Evolutionary conservation across 2,888 invertebrate species (phyloP).

Genomic region (Ennomos erosarius): DNA sequence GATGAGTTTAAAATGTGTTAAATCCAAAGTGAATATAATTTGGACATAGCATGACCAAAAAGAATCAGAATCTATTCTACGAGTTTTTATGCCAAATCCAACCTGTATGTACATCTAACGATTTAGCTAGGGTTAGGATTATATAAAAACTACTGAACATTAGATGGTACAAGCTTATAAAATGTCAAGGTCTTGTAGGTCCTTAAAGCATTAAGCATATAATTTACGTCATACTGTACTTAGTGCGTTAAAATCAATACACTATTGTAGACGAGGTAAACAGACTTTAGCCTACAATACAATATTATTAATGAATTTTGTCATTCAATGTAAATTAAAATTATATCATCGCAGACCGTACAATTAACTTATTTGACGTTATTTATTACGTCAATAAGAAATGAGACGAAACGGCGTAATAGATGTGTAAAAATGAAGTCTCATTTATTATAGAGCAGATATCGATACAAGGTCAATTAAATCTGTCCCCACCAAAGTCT

Average conservation of each 20-base stretch:
- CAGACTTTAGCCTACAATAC: conserved; percentile 1
- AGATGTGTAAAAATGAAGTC: no score
- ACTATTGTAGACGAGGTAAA: conserved; percentile 7
- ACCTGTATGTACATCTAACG: no score
- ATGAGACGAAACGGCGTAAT: no score
- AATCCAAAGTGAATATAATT: not conserved
- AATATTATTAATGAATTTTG: no score
- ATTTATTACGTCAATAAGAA: no score
- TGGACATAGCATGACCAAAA: conserved; percentile 6
- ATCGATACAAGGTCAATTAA: no score
- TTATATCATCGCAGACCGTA: no score
- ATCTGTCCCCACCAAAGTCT: no score
- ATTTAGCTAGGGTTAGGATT: conserved; percentile 31
- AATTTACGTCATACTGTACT: conserved; percentile 13
- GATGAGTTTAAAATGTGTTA: no score
- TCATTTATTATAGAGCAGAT: no score
- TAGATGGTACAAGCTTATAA: conserved; percentile 22
- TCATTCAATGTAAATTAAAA: no score
- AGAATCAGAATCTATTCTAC: conserved; percentile 19
- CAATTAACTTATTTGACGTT: no score
- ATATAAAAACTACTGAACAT: conserved; percentile 19
- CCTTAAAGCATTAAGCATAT: conserved; percentile 3
- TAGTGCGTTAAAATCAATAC: conserved; percentile 24
- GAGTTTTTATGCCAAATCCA: conserved; percentile 27
- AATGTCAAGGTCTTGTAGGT: conserved; percentile 31